Evolutionary conservation across 1,140 invertebrate species (phyloP).

Genomic region (Dendrolimus punctatus): DNA sequence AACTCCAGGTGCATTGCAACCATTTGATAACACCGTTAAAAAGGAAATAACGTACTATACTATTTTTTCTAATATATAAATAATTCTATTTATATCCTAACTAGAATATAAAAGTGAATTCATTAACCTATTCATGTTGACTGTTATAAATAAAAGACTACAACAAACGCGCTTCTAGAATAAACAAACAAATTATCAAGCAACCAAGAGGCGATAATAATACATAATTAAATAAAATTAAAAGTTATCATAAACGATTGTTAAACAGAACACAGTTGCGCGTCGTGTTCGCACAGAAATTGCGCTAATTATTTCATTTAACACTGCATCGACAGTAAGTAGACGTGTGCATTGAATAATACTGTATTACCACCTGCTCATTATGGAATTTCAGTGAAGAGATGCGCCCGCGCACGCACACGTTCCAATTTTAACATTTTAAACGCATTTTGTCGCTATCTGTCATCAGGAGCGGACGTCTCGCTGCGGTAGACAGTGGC

Average conservation of each 20-base stretch:
- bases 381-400: conserved; percentile 33
- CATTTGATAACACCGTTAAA: no score
- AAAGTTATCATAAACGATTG: conserved; percentile 7
- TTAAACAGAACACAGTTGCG: conserved; percentile 12
- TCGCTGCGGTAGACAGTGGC: conserved; percentile 24
- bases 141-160: no score
- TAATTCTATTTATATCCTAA: no score
- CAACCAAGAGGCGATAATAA: neutral
- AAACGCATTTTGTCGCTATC: conserved; percentile 54
- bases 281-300: conserved; percentile 20
- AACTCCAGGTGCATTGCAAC: no score
- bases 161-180: no score
- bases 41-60: no score
- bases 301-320: conserved; percentile 40
- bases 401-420: conserved; percentile 40
- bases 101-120: no score
- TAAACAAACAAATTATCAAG: neutral
- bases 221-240: neutral
- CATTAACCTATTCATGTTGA: no score
- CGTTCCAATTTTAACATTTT: conserved; percentile 35
- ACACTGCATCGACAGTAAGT: conserved; percentile 39
- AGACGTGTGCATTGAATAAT: conserved; percentile 38
- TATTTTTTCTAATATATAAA: no score
- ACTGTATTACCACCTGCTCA: conserved; percentile 42
- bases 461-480: conserved; percentile 55